Base-by-base conservation (phyloP, 2,113 vertebrate species). In the Peromyscus polionotus region DNA sequence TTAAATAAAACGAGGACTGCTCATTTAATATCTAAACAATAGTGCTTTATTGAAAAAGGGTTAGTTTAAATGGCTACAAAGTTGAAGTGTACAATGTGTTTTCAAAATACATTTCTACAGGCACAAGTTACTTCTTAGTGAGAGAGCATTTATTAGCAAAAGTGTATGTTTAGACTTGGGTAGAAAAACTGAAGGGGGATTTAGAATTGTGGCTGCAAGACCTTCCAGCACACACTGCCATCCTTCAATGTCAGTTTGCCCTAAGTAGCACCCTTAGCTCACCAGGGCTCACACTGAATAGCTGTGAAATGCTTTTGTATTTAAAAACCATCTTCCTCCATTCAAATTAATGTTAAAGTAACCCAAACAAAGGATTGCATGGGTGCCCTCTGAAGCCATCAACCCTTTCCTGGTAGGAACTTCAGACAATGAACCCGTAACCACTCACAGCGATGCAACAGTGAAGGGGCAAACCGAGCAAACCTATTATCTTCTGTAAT, bases 31-130 rank as follows among this genome's bases (percentile, higher is more conserved):
- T 81, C 90, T 92, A 95, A 97, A 97, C 83, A 93, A 98, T 48
- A 95, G 93, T 95, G 89, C 95, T 98, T 98, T 98, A 98, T 98
- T 98, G 86, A 86, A 95, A 91, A 94, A 97, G 90, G 76, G 67
- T 97, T 97, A 98, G 93, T 94, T 95, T 97, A 89, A 94, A 84
- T 93, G 97, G 45, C 94, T 97, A 97, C 72, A 97, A 97, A 97
- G 95, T 4, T 86, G 68, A 65, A 65, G 76, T 97, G 96, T 94
- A 94, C 97, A 75, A 20, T 90, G 88, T 94, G 2, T 45, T 80
- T 96, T 95, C 90, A 94, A 97, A 95, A 97, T 97, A 97, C 75
- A 96, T 95, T 97, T 98, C 96, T 97, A 97, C 89, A 98, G 96
- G 93, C 72, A 95, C 94, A 96, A 84, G 97, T 90, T 70, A 68